Base-by-base conservation (phyloP, 2,113 vertebrate genomes). In the Megalops atlanticus region DNA sequence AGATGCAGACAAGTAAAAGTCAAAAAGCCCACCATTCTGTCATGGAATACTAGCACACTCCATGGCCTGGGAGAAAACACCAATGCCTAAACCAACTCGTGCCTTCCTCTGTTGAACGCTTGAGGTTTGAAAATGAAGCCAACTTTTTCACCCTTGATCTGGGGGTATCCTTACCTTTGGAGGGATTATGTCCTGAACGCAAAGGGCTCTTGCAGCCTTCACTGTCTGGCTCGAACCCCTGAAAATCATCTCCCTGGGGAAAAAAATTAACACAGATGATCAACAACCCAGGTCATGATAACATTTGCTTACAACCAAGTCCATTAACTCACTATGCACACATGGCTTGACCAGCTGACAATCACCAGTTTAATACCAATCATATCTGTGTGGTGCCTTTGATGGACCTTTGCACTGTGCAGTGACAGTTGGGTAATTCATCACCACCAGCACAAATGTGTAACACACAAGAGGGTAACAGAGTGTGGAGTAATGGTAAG, bases 221-320 rank as follows among this genome's bases (percentile, higher is more conserved):
- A 81, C 92, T 93, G 78, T 95, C 94, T 83, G 92, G 90, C 87
- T 92, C 94, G 93, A 97, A 97, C 84, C 96, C 96, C 93, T 85
- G 90, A 88, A 97, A 96, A 83, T 94, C 94, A 81, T 96, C 95
- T 84, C 95, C 93, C 93, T 94, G 83, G n/a, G 83, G n/a, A n/a
- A n/a, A 86, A 90, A 87, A 12, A 52, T 12, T 6, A 84, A 78
- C 18, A 41, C 45, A 90, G 69, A 69, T 18, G 73, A 89, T 88
- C 89, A 91, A 72, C 10, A 47, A 16, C 31, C 77, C 35, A 39
- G 45, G 49, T 35, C 84, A 86, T 80, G 88, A 89, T 88, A 64
- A 27, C 6, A 64, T 64, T n/a, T 27, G 2, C 76, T 71, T 39
- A 47, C 40, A 39, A 8, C 31, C 40, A 38, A 2, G 35, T 4